Percentiles rank a stretch among this genome's conserved stretches.
These are phyloP conservation scores for Plebejus argus DNA, from an alignment of 2,888 invertebrate genomes.

Conservation along the genomic window DNA sequence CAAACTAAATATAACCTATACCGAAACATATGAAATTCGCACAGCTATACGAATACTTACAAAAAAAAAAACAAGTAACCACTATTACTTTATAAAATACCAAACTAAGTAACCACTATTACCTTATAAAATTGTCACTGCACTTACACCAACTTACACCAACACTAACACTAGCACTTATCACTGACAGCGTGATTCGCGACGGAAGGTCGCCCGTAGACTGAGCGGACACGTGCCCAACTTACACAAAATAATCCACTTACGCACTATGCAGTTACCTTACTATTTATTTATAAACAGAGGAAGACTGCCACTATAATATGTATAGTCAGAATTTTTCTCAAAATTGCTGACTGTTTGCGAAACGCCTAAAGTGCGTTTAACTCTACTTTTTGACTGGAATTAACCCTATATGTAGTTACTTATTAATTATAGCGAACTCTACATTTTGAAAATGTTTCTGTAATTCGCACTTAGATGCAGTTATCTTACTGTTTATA, in stretches of 20 bases:
- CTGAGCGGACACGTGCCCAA: slow-evolving; percentile 4
- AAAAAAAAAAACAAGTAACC: background rate
- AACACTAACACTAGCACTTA: background rate
- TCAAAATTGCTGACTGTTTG: too few relatives aligned
- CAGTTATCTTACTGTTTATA: too few relatives aligned
- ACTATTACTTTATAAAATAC: background rate
- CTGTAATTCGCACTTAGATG: too few relatives aligned
- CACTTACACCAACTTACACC: background rate
- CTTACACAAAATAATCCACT: slow-evolving; percentile 21
- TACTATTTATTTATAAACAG: slow-evolving; percentile 1
- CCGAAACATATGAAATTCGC: background rate
- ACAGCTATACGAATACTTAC: background rate
- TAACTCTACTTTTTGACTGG: too few relatives aligned
- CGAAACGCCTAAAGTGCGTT: too few relatives aligned
- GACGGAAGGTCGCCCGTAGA: slow-evolving; percentile 14
- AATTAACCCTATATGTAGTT: too few relatives aligned
- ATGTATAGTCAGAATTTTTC: too few relatives aligned
- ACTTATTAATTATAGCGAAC: too few relatives aligned
- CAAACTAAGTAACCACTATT: background rate
- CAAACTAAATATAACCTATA: background rate
- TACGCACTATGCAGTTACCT: slow-evolving; percentile 2
- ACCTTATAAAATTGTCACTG: background rate
- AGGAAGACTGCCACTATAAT: background rate
- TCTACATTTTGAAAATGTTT: too few relatives aligned
- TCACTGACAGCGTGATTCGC: background rate